Evolutionary conservation across 1,140 invertebrate species (phyloP).

Genomic region (Carposina sasakii): DNA sequence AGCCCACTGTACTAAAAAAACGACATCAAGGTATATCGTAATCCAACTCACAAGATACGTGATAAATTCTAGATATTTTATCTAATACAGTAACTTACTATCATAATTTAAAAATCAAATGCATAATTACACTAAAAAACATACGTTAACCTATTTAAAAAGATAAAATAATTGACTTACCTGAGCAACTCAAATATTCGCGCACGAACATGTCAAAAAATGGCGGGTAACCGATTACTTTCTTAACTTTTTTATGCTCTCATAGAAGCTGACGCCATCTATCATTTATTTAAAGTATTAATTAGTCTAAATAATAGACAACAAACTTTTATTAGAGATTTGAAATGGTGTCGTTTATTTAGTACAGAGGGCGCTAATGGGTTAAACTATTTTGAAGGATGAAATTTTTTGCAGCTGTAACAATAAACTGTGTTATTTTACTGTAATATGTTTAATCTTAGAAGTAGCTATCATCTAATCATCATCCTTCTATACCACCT

Average conservation of each 20-base stretch:
- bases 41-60: neutral
- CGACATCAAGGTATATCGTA: neutral
- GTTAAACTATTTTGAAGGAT: too few species aligned
- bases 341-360: neutral
- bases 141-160: neutral
- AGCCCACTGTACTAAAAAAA: neutral
- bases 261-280: neutral
- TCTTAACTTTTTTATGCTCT: neutral
- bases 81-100: neutral
- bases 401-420: too few species aligned
- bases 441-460: too few species aligned
- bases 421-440: too few species aligned
- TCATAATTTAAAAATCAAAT: neutral
- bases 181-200: neutral
- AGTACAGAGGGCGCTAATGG: conserved; percentile 2
- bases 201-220: neutral
- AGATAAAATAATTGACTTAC: neutral
- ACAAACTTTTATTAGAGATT: neutral
- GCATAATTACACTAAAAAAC: neutral
- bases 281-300: neutral
- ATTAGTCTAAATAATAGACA: neutral
- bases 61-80: too few species aligned
- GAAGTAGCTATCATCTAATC: too few species aligned
- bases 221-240: neutral
- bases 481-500: too few species aligned